These are phyloP conservation scores for Oxystoma pomonae DNA, from an alignment of 2,888 invertebrate species.

Conservation along the genomic window DNA sequence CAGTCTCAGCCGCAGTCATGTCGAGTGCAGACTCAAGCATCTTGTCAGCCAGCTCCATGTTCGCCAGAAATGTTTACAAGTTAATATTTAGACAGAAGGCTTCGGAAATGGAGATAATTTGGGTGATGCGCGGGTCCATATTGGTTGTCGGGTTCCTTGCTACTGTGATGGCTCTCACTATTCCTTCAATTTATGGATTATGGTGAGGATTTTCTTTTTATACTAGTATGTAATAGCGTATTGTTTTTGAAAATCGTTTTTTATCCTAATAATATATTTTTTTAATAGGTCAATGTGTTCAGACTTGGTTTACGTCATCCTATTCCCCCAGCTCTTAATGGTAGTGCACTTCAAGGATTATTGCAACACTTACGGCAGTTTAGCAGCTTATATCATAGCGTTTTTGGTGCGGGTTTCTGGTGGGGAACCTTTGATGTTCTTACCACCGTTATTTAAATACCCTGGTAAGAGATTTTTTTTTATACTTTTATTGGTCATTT, in stretches of 20 bases:
- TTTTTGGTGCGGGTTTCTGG: slow-evolving; percentile 79
- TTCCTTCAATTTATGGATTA: slow-evolving; percentile 95
- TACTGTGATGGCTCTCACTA: slow-evolving; percentile 94
- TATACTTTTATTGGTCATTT: too few relatives aligned
- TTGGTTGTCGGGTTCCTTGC: slow-evolving; percentile 87
- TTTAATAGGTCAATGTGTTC: slow-evolving; percentile 90
- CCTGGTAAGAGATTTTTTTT: slow-evolving; percentile 56
- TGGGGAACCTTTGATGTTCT: slow-evolving; percentile 79
- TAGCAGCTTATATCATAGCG: slow-evolving; percentile 83
- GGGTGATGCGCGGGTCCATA: slow-evolving; percentile 92
- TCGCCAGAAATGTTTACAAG: slow-evolving; percentile 97
- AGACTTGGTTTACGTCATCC: slow-evolving; percentile 96
- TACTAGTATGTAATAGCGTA: neutral
- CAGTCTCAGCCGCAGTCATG: slow-evolving; percentile 99
- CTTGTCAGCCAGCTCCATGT: slow-evolving; percentile 97
- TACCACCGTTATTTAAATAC: slow-evolving; percentile 81
- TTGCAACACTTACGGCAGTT: slow-evolving; percentile 96
- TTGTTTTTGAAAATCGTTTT: neutral
- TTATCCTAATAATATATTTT: slow-evolving; percentile 7
- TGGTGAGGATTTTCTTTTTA: slow-evolving; percentile 57
- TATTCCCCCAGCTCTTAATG: slow-evolving; percentile 97
- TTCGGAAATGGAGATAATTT: slow-evolving; percentile 95
- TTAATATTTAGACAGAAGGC: slow-evolving; percentile 94
- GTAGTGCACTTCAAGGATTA: slow-evolving; percentile 93
- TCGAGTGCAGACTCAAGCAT: slow-evolving; percentile 99